phyloP scores from a whole-genome alignment of 2,888 invertebrate genomes.

The Merodon equestris region DNA sequence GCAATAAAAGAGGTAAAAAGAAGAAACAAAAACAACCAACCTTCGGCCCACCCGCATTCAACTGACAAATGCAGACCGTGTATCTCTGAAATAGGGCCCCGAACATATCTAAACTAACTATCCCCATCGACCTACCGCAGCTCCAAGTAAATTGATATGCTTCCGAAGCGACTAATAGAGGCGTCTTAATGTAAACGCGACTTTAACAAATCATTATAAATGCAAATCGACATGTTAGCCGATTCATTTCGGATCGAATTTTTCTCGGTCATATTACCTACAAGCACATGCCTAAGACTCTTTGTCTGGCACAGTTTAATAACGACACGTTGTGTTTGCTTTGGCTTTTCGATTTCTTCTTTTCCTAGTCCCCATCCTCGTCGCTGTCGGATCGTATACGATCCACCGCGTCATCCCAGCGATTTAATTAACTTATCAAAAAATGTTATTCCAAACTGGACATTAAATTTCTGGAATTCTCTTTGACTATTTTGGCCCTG shows the following conservation, averaged over 20 bases:
- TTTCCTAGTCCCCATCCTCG: conserved; percentile 6
- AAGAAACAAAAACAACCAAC: neutral
- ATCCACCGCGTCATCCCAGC: conserved; percentile 44
- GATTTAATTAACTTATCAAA: conserved; percentile 77
- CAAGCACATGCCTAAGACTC: conserved; percentile 13
- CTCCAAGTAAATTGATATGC: conserved; percentile 58
- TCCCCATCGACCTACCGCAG: conserved; percentile 62
- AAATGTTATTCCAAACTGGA: conserved; percentile 68
- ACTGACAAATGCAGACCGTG: conserved; percentile 61
- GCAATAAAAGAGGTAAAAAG: no score
- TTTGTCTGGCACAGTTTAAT: conserved; percentile 57
- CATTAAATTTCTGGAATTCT: conserved; percentile 38
- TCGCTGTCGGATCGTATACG: neutral
- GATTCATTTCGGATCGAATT: conserved; percentile 52
- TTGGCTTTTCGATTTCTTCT: conserved; percentile 17
- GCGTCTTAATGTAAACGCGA: conserved; percentile 65
- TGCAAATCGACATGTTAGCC: conserved; percentile 67
- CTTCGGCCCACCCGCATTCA: conserved; percentile 52
- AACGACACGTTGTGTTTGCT: conserved; percentile 61
- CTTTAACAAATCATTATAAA: conserved; percentile 67
- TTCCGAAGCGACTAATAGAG: conserved; percentile 65
- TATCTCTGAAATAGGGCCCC: conserved; percentile 39
- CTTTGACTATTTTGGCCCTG: conserved; percentile 9
- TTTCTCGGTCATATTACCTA: conserved; percentile 12
- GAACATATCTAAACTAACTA: conserved; percentile 35